Evolutionary conservation across 2,888 invertebrate species (phyloP).

Genomic region (Physocephala rufipes): DNA sequence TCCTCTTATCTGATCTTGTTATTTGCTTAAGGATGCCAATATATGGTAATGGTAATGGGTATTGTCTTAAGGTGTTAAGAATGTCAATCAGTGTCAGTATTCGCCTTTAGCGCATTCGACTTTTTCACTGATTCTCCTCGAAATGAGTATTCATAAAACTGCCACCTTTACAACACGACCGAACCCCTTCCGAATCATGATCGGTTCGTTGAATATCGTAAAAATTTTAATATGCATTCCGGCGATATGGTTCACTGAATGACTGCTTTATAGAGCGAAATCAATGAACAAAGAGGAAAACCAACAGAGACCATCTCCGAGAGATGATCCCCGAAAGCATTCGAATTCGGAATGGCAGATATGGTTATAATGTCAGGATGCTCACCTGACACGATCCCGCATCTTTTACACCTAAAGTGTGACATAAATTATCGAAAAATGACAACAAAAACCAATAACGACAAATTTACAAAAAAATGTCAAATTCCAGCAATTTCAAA

Average conservation of each 20-base stretch:
- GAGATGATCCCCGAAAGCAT: background rate
- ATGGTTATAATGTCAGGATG: constrained; percentile 54
- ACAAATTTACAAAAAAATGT: constrained; percentile 31
- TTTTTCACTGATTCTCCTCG: background rate
- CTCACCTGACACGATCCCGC: constrained; percentile 52
- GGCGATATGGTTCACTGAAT: constrained; percentile 1
- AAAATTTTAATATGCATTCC: constrained; percentile 32
- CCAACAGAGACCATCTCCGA: background rate
- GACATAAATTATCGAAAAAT: constrained; percentile 48
- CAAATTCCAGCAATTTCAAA: constrained; percentile 14
- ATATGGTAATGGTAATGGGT: background rate
- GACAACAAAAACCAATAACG: constrained; percentile 29
- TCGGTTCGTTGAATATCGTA: constrained; percentile 12
- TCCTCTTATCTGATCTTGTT: background rate
- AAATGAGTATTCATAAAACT: background rate
- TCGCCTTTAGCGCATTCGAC: background rate
- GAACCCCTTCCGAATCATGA: background rate
- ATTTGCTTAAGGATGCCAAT: too few species aligned
- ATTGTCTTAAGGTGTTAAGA: background rate
- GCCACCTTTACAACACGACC: constrained; percentile 18
- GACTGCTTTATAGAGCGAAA: background rate
- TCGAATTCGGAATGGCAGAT: constrained; percentile 11
- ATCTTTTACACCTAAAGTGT: constrained; percentile 56
- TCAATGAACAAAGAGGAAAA: background rate
- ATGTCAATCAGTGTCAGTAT: background rate